Conservation (phyloP, 2,888 invertebrate genomes). For the Trachelus stipa region DNA sequence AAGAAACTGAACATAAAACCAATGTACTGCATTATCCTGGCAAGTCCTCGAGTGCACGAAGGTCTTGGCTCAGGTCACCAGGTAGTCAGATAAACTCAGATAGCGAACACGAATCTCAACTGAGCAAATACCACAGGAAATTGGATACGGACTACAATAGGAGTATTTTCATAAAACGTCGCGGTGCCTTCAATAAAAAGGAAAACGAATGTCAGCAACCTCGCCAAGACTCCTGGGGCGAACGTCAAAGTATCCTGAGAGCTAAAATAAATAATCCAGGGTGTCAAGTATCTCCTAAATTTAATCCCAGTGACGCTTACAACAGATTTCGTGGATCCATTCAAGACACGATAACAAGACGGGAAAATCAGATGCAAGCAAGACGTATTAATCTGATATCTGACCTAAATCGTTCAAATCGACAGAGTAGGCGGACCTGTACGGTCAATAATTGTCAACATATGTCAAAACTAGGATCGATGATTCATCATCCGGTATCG, state of each 20-base stretch:
- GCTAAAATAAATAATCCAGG: background rate
- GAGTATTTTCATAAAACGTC: slow-evolving; percentile 9
- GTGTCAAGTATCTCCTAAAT: background rate
- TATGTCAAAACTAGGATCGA: background rate
- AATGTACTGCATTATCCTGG: background rate
- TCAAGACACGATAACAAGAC: slow-evolving; percentile 17
- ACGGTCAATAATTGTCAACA: background rate
- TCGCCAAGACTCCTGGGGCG: background rate
- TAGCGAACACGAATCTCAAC: slow-evolving; percentile 5
- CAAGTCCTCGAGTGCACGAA: background rate
- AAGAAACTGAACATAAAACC: background rate
- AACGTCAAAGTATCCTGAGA: background rate
- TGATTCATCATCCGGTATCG: background rate
- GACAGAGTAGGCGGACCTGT: background rate
- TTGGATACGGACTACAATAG: slow-evolving; percentile 17
- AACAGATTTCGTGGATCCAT: slow-evolving; percentile 34
- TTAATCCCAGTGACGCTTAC: slow-evolving; percentile 29
- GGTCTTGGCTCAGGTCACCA: background rate
- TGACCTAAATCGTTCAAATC: background rate
- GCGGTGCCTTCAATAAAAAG: slow-evolving; percentile 15
- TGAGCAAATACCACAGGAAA: slow-evolving; percentile 15
- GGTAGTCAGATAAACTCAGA: background rate
- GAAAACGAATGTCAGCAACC: background rate
- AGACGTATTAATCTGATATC: background rate
- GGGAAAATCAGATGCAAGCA: slow-evolving; percentile 7